Evolutionary conservation across 2,113 vertebrate genomes (phyloP).

Genomic region (Salvator merianae): DNA sequence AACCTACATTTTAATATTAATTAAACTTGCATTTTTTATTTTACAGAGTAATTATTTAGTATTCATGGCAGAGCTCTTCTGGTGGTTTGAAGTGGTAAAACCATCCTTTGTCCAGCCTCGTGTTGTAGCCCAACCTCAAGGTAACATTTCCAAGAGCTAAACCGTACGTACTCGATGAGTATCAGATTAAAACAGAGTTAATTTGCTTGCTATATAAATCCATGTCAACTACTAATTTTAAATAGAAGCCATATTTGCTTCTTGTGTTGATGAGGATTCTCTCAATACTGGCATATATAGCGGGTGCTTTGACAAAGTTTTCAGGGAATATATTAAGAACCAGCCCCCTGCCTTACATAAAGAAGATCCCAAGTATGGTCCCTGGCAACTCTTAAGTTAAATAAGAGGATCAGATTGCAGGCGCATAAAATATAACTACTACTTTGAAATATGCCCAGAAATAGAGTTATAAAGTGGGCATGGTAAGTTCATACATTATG

Average conservation of each 20-base stretch:
- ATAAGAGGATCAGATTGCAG: background rate
- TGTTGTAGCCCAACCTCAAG: slow-evolving; percentile 75
- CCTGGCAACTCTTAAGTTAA: background rate
- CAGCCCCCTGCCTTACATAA: background rate
- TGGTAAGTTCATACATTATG: background rate
- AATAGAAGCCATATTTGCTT: background rate
- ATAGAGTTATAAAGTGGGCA: background rate
- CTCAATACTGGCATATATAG: background rate
- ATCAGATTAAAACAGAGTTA: slow-evolving; percentile 20
- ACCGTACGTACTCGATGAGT: background rate
- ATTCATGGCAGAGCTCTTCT: slow-evolving; percentile 97
- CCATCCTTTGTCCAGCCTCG: slow-evolving; percentile 93
- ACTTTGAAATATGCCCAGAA: background rate
- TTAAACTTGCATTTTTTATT: slow-evolving; percentile 9
- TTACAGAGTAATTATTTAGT: slow-evolving; percentile 94
- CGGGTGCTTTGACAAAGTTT: background rate
- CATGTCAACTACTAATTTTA: background rate
- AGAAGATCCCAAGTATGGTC: background rate
- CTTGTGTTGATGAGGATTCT: background rate
- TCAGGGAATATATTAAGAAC: background rate
- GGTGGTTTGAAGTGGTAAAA: slow-evolving; percentile 97
- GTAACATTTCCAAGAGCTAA: slow-evolving; percentile 58
- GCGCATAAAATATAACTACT: background rate
- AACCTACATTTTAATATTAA: slow-evolving; percentile 15
- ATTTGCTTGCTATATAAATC: background rate